Conservation (phyloP, 1,140 invertebrate genomes). For the Catajapyx aquilonaris region DNA sequence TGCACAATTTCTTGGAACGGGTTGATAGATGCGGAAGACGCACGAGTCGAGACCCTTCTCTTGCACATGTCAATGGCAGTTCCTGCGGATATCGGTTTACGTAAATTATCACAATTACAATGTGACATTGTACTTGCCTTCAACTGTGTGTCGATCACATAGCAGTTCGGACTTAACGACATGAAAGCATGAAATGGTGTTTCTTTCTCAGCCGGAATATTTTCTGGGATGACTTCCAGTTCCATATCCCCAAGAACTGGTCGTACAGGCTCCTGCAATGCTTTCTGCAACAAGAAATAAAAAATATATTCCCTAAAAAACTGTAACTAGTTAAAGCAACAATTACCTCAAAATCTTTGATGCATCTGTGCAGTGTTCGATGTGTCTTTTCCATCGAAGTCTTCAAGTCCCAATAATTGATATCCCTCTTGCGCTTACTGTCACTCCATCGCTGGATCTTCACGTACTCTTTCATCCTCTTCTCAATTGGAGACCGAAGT, state of each 20-base stretch:
- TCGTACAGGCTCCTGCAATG: slow-evolving; percentile 29
- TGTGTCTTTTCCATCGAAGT: slow-evolving; percentile 71
- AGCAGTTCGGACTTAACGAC: too few relatives aligned
- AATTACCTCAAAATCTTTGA: slow-evolving; percentile 48
- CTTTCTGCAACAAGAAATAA: slow-evolving; percentile 19
- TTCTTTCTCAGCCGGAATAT: too few relatives aligned
- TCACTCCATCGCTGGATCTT: slow-evolving; percentile 91
- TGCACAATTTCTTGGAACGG: slow-evolving; percentile 38
- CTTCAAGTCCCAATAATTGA: slow-evolving; percentile 85
- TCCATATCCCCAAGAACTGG: too few relatives aligned
- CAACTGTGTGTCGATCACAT: too few relatives aligned
- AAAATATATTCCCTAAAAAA: slow-evolving; percentile 5
- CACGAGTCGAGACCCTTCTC: too few relatives aligned
- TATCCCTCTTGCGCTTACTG: too few relatives aligned
- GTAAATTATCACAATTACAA: too few relatives aligned
- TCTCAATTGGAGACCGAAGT: slow-evolving; percentile 59
- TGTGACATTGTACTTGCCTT: too few relatives aligned
- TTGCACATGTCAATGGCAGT: too few relatives aligned
- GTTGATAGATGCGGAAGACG: slow-evolving; percentile 18
- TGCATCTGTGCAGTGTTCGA: slow-evolving; percentile 61
- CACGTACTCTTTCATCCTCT: slow-evolving; percentile 77
- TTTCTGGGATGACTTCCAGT: too few relatives aligned
- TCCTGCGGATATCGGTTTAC: too few relatives aligned
- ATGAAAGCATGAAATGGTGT: too few relatives aligned
- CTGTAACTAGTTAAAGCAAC: neutral